Evolutionary conservation across 2,888 invertebrate genomes (phyloP).

Genomic region (Acronicta alni): DNA sequence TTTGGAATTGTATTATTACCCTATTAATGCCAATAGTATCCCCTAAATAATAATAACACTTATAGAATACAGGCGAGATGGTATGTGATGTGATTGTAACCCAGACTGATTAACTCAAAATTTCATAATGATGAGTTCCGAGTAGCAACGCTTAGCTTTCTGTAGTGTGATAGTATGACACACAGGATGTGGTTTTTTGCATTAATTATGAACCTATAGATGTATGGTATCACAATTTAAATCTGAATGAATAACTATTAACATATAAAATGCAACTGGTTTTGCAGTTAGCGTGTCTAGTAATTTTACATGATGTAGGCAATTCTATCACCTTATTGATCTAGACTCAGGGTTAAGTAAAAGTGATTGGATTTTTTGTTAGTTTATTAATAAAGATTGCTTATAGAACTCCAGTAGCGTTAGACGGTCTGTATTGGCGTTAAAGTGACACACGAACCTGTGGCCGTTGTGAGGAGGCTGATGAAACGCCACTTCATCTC

Average conservation of each 20-base stretch:
- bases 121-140: too few species aligned
- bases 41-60: too few species aligned
- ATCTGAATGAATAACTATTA: constrained; percentile 49
- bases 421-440: too few species aligned
- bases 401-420: too few species aligned
- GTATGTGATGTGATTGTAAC: too few species aligned
- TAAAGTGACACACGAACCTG: too few species aligned
- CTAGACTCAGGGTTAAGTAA: constrained; percentile 16
- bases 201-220: constrained; percentile 41
- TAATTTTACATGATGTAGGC: constrained; percentile 14
- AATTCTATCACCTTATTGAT: constrained; percentile 24
- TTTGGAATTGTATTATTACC: too few species aligned
- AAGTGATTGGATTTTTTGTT: constrained; percentile 21
- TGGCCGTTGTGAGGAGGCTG: too few species aligned
- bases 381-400: background rate
- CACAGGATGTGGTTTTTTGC: constrained; percentile 47
- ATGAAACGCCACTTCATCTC: too few species aligned
- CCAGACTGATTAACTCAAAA: too few species aligned
- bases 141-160: constrained; percentile 8
- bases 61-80: too few species aligned
- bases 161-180: background rate
- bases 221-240: constrained; percentile 49
- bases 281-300: constrained; percentile 10
- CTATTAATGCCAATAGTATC: too few species aligned
- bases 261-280: constrained; percentile 11